Conservation (phyloP, 2,888 invertebrate genomes). For the Lepidonotus clava region DNA sequence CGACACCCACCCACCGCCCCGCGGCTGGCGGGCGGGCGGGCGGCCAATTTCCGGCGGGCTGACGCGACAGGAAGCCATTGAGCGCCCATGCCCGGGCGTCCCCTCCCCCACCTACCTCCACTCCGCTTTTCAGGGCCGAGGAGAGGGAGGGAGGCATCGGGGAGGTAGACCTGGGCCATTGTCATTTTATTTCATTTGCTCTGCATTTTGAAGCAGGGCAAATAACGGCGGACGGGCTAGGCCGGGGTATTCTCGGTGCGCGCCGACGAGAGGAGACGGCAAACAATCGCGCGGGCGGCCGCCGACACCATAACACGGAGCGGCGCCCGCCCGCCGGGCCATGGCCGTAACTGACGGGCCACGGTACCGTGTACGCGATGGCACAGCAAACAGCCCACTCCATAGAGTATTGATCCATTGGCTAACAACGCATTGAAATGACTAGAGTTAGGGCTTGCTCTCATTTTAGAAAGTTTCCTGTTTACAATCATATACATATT, state of each 20-base stretch:
- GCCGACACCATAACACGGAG: constrained; percentile 44
- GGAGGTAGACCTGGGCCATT: not conserved
- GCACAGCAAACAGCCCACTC: too few relatives aligned
- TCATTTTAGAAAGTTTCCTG: too few relatives aligned
- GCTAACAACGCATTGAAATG: too few relatives aligned
- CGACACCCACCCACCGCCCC: not conserved
- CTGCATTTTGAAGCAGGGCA: constrained; percentile 47
- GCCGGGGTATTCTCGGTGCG: constrained; percentile 26
- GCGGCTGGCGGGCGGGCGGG: not conserved
- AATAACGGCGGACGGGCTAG: constrained; percentile 18
- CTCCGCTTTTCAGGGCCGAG: not conserved
- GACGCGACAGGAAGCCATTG: constrained; percentile 18
- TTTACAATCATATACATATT: too few relatives aligned
- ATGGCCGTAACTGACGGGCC: not conserved
- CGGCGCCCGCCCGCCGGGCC: not conserved
- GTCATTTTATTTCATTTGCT: constrained; percentile 52
- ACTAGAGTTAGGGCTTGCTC: too few relatives aligned
- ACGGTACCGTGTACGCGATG: constrained; percentile 3
- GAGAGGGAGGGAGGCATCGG: too few relatives aligned
- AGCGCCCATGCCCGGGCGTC: constrained; percentile 1
- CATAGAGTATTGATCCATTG: too few relatives aligned
- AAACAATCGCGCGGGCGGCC: constrained; percentile 18
- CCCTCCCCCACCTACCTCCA: not conserved
- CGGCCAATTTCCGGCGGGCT: constrained; percentile 25
- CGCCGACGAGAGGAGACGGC: constrained; percentile 21